Base-by-base conservation (phyloP, 2,797 vertebrate species). In the Poecilia gillii region DNA sequence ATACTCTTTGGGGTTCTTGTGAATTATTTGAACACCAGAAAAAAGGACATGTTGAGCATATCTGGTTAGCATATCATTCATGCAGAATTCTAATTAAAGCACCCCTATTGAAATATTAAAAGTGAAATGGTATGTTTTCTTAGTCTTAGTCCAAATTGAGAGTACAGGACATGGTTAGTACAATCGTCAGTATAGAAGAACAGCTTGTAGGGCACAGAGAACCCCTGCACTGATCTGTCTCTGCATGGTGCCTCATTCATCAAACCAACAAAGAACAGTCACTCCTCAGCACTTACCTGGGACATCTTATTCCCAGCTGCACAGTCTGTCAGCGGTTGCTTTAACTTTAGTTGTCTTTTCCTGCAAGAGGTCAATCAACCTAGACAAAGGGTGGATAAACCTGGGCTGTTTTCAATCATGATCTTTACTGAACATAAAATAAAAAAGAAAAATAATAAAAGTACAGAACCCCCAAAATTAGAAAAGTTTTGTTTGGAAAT, bases 151-250 rank as follows among this genome's bases (percentile, higher is more conserved):
- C 39, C 74, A 77, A 84, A 77, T 73, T 78, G 86, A 84, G 64
- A 82, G 73, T 1, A 31, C 45, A 39, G 74, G 68, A 72, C 14
- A 31, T 28, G n/a, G 45, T 55, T 72, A 43, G 72, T 55, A 51
- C 83, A 85, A 87, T 90, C 83, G 84, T 84, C 80, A 84, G 72
- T 82, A 75, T 88, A 81, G 81, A 90, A 84, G 81, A 84, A 39
- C 78, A 78, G 74, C 71, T 49, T 43, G 46, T 39, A 81, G 83
- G 84, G 57, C 84, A 87, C 39, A 77, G 80, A 84, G 76, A 28
- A 6, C 2, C 75, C 70, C 51, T 47, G 82, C 80, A 73, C 83
- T 66, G 59, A 72, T 74, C 85, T 84, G 72, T 12, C 75, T 81
- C 81, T 53, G 55, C 55, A 73, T 6, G 25, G 43, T 4, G 20